A percentile compares a stretch with the other conserved stretches of the same genome.
These are phyloP conservation scores for Octopus bimaculoides DNA, from an alignment of 1,140 invertebrate species.

Conservation along the genomic window DNA sequence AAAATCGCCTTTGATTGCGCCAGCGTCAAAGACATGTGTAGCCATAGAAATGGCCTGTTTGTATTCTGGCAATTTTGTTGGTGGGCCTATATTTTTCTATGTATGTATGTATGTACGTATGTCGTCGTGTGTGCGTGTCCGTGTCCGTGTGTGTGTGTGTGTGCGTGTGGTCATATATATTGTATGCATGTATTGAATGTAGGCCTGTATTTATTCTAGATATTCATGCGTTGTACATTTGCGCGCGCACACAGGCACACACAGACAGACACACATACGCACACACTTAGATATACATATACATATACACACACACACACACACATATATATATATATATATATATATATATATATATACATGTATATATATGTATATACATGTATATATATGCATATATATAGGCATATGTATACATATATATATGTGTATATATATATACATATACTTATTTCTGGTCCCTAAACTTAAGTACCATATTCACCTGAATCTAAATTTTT, in stretches of 20 bases:
- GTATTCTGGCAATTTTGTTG: too few species aligned
- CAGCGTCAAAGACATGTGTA: too few species aligned
- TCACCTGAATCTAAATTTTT: too few species aligned
- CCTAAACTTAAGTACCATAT: too few species aligned
- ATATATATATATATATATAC: background rate
- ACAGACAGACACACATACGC: background rate
- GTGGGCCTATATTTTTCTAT: too few species aligned
- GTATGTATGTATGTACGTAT: too few species aligned
- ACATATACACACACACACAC: background rate
- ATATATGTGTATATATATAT: background rate
- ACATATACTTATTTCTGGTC: background rate
- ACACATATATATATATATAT: background rate
- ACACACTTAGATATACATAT: background rate
- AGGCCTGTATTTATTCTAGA: background rate
- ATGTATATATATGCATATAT: background rate
- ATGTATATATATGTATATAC: background rate
- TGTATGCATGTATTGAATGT: too few species aligned
- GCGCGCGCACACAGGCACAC: background rate
- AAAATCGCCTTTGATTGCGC: too few species aligned
- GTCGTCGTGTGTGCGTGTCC: too few species aligned
- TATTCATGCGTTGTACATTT: background rate
- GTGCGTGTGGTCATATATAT: too few species aligned
- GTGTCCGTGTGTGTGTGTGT: too few species aligned
- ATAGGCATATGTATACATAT: background rate
- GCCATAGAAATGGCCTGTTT: too few species aligned